Percentiles rank a stretch among this genome's conserved stretches.
Conservation (phyloP, 1,140 invertebrate species). For the Batillaria attramentaria region DNA sequence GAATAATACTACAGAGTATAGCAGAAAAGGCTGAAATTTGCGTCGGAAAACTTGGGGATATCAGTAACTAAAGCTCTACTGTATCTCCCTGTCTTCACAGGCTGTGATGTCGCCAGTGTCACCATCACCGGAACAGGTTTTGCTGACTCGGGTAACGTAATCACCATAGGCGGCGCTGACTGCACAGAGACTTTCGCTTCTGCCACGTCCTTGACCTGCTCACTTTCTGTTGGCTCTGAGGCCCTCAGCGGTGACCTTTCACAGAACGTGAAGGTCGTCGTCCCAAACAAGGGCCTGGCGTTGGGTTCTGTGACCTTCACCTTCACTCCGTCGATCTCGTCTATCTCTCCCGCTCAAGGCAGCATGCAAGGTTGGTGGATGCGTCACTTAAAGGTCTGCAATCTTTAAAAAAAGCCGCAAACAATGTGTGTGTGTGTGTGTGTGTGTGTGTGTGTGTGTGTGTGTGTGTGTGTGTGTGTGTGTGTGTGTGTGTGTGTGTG, state of each 20-base stretch:
- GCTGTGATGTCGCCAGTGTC: constrained; percentile 30
- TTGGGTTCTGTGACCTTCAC: constrained; percentile 38
- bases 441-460: no score
- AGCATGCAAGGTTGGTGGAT: constrained; percentile 60
- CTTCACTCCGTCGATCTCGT: constrained; percentile 39
- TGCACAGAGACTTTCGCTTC: constrained; percentile 47
- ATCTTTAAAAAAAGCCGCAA: no score
- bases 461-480: no score
- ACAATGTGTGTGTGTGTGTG: no score
- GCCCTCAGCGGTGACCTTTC: constrained; percentile 55
- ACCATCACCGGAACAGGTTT: constrained; percentile 52
- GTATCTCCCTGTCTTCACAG: not conserved
- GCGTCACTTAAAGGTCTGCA: no score
- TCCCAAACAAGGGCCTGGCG: constrained; percentile 51
- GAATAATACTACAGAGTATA: no score
- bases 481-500: no score
- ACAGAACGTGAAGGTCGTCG: constrained; percentile 47
- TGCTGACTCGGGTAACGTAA: constrained; percentile 36
- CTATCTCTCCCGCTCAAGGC: constrained; percentile 49
- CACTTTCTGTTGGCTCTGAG: constrained; percentile 50
- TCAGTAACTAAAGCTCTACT: no score
- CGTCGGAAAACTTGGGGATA: no score
- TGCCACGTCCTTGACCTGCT: constrained; percentile 48
- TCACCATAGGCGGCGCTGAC: constrained; percentile 47
- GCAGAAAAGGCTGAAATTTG: no score